A percentile compares a stretch with the other conserved stretches of the same genome.
phyloP scores from a whole-genome alignment of 2,888 invertebrate genomes.

The Drosophila koepferae region DNA sequence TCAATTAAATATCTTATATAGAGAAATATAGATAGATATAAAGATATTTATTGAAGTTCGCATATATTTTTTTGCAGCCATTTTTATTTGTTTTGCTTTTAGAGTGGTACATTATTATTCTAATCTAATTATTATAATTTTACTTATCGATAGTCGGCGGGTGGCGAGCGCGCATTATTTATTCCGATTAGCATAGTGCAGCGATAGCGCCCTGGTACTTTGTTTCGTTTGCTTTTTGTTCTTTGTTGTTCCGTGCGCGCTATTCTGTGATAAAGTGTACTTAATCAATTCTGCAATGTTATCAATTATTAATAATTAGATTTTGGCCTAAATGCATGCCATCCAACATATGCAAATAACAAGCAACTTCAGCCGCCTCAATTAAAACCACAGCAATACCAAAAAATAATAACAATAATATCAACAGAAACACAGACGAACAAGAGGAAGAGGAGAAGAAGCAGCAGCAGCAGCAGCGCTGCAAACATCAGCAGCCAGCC shows the following conservation, averaged over 20 bases:
- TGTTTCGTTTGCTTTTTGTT: constrained; percentile 62
- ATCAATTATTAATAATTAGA: constrained; percentile 62
- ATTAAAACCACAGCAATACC: constrained; percentile 7
- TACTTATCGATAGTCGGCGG: constrained; percentile 24
- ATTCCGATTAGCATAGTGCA: constrained; percentile 17
- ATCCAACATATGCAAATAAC: constrained; percentile 27
- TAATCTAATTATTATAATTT: too few relatives aligned
- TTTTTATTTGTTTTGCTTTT: background rate
- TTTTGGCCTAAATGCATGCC: constrained; percentile 27
- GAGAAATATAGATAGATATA: too few relatives aligned
- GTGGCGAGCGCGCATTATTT: constrained; percentile 17
- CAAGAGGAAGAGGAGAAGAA: constrained; percentile 13
- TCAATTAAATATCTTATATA: background rate
- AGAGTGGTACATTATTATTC: background rate
- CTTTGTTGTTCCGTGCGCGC: constrained; percentile 62
- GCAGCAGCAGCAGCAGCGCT: constrained; percentile 32
- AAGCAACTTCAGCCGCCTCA: background rate
- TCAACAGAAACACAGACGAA: constrained; percentile 4
- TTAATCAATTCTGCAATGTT: constrained; percentile 64
- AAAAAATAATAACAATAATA: constrained; percentile 27
- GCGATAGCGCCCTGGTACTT: constrained; percentile 41
- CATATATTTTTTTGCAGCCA: background rate
- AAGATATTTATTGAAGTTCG: background rate
- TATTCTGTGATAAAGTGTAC: constrained; percentile 74
- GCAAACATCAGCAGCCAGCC: constrained; percentile 28